These are phyloP conservation scores for Colinus virginianus DNA, from an alignment of 2,113 vertebrate genomes.

Conservation along the genomic window DNA sequence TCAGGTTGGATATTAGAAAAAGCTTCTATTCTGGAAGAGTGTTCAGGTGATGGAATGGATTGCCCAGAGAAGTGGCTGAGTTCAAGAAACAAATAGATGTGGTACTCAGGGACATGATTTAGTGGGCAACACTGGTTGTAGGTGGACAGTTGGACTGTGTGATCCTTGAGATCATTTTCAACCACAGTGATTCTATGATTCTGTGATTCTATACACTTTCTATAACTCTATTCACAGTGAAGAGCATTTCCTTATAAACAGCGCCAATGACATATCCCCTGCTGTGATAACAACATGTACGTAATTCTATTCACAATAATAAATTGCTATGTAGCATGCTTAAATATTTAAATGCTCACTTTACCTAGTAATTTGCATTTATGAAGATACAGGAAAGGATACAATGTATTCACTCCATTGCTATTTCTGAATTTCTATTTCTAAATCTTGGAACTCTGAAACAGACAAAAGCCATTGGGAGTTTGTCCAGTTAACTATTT, in stretches of 20 bases:
- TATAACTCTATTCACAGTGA: not conserved
- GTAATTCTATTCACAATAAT: not conserved
- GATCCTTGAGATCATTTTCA: too few relatives aligned
- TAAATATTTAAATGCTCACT: not conserved
- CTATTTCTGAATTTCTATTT: not conserved
- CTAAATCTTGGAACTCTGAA: not conserved
- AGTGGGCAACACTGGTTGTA: too few relatives aligned
- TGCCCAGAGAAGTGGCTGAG: too few relatives aligned
- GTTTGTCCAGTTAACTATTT: not conserved
- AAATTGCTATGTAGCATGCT: not conserved
- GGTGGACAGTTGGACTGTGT: too few relatives aligned
- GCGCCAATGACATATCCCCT: not conserved
- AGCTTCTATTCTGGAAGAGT: too few relatives aligned
- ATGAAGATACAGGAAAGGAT: not conserved
- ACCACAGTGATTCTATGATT: too few relatives aligned
- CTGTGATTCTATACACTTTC: not conserved
- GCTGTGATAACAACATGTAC: accelerated
- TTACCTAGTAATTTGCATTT: not conserved
- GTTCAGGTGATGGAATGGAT: too few relatives aligned
- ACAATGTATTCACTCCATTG: not conserved
- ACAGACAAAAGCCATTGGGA: not conserved
- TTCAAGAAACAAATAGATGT: too few relatives aligned
- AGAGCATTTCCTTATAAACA: not conserved
- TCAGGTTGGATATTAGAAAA: too few relatives aligned
- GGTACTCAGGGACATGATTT: too few relatives aligned